Evolutionary conservation across 1,140 invertebrate genomes (phyloP), one percentile per base, ranked within the genome.

Genomic region (Sycophila sp.): DNA sequence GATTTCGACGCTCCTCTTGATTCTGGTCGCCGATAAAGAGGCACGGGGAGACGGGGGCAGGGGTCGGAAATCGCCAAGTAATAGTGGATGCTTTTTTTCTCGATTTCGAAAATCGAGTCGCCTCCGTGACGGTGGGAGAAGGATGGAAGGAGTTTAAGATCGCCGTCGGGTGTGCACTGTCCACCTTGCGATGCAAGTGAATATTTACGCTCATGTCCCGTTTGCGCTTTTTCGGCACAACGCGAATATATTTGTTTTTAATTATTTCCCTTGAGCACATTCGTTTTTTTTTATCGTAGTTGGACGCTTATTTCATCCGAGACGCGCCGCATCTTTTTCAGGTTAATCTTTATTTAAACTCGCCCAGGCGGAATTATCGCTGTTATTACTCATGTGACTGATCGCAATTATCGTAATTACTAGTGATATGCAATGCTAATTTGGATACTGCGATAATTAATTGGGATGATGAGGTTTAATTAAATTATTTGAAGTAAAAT

Each of bases 31-130:
- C 40, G 51, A 55, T 55, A 55, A 55, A 55, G 6, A n/a, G 4
- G 19, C 24, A 13, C 32, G 47, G 1, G 8, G 24, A n/a, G n/a
- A 32, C 8, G 1, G 17, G 30, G 11, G 3, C 40, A 42, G 13
- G 40, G 13, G n/a, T 10, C 5, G 6, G 5, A 3, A 32, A 28
- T 55, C 58, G 26, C 13, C 24, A 66, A 55, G 40, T 56, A 38
- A 66, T 66, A 66, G 42, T 56, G 26, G 28, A 53, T 38, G 64
- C n/a, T n/a, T n/a, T n/a, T n/a, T n/a, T n/a, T n/a, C n/a, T 56
- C 10, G 36, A 45, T 42, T 45, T 47, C n/a, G 7, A 47, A 47
- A 22, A 47, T 22, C 42, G 42, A 47, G 24, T 13, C 11, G 11
- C 15, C 0, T 22, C n/a, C 4, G 19, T 19, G 45, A 47, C 10